Evolutionary conservation across 2,113 vertebrate genomes (phyloP), one percentile per base, ranked within the genome.

Genomic region (Tor tambroides): DNA sequence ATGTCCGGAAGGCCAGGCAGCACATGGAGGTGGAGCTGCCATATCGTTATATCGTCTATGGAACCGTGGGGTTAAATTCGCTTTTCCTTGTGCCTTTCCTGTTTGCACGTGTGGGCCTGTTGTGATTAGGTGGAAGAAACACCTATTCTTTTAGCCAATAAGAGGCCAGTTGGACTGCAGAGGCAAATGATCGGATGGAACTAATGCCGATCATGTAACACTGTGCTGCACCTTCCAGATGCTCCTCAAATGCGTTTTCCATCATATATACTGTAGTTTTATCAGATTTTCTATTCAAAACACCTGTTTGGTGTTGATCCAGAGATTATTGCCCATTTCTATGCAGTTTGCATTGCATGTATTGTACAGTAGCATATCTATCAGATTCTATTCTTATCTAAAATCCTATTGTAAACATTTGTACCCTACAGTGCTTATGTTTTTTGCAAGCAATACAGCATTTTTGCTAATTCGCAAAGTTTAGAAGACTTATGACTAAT

Each of bases 1-100:
- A 99, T 17, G 86, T 97, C 56, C 95, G 96, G 75, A 95, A 94
- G 91, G 98, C 98, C 15, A 89, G 98, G 80, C 98, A 98, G 87
- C 94, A 97, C 93, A 97, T 97, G 96, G 96, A 98, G 87, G 96
- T 99, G 0, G 98, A 99, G 92, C 96, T 99, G 30, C 97, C 98
- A 0, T 99, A 99, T 87, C 95, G 97, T n/a, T 99, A 98, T 65
- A 93, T 98, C 0, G 98, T 98, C 0, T 99, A 99, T 0, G 96
- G 96, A 4, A 93, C 86, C 1, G 95, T 99, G 17, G 98, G 98
- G 0, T 97, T 99, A 93, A 96, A 94, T 82, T 95, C 96, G 61
- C 93, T 96, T 78, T 98, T 96, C 80, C 41, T 98, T 72, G 94
- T 97, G 51, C 98, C 98, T 32, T 93, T 93, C 41, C 46, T 98